Conservation (phyloP, 1,140 invertebrate species). For the Panulirus ornatus region DNA sequence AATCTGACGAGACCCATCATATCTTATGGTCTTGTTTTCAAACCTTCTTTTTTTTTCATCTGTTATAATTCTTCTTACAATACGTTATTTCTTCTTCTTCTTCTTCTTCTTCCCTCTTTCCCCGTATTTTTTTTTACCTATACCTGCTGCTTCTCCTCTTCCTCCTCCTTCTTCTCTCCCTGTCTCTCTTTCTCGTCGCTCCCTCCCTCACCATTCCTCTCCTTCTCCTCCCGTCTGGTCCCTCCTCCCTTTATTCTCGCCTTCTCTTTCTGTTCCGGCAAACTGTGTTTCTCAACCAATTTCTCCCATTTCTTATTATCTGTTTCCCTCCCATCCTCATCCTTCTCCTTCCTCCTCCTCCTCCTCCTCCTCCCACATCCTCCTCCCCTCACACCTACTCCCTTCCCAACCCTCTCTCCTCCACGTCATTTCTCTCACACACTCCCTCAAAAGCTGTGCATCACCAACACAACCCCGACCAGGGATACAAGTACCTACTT, state of each 20-base stretch:
- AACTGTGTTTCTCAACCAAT: too few relatives aligned
- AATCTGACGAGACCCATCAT: too few relatives aligned
- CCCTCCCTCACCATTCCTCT: conserved; percentile 13
- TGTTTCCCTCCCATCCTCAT: background rate
- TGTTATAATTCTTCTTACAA: background rate
- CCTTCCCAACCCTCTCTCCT: background rate
- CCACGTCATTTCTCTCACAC: background rate
- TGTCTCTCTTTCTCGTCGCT: background rate
- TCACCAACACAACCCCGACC: conserved; percentile 20
- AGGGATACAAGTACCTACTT: conserved; percentile 39
- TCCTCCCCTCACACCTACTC: too few relatives aligned
- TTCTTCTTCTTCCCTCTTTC: background rate
- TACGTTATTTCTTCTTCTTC: background rate
- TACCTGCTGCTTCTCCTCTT: background rate
- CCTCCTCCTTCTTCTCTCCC: background rate
- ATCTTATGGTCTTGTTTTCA: background rate
- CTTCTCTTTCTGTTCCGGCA: background rate
- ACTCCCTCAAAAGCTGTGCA: background rate
- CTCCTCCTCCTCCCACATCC: too few relatives aligned
- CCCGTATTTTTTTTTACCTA: background rate
- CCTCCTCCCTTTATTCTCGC: background rate
- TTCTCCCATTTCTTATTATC: background rate
- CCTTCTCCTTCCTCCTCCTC: background rate
- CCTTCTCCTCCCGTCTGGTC: background rate
- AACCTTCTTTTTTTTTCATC: background rate